Base-by-base conservation (phyloP, 1,140 invertebrate species). In the Aphaenogaster ashmeadi region DNA sequence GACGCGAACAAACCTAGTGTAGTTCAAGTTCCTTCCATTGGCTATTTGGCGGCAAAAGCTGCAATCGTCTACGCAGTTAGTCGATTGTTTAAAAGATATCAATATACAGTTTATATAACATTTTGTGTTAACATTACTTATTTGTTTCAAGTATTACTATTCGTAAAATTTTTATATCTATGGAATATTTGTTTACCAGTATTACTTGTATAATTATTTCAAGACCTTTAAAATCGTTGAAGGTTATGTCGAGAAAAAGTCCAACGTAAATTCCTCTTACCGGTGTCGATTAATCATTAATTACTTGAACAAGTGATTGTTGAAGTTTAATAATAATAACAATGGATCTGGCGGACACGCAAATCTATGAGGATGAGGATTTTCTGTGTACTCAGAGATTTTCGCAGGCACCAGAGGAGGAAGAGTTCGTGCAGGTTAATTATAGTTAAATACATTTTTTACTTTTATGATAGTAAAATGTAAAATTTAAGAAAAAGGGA, bases 291-390 rank as follows among this genome's bases (percentile, higher is more conserved):
- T 54, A 54, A 71, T 5, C 2, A 13, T 44, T 13, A 41, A 56
- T 50, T 41, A 56, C 11, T 52, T 18, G 3, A 66, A 78, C 1
- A 36, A 64, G 3, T 8, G 38, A 18, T 15, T 27, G 27, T 27
- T 27, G 27, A 27, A 27, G n/a, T 9, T 56, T 41, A 33, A 13
- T 60, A 60, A 27, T 66, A 38, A n/a, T 72, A 58, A 71, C 18
- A 67, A 92, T 92, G 89, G 89, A 92, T 72, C 27, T 91, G n/a
- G 50, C 64, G 8, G 74, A 81, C 3, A 93, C 92, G 0, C 92
- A 93, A 85, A 21, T 88, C 47, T 81, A 64, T 1, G 66, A 91
- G 11, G 84, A 90, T 11, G 56, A 86, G 21, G 75, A 90, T 33
- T 33, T 50, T 27, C 0, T 2, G 0, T 3, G 69, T 1, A 88